phyloP scores from a whole-genome alignment of 2,797 vertebrate genomes.

The Kryptolebias ocellatus region DNA sequence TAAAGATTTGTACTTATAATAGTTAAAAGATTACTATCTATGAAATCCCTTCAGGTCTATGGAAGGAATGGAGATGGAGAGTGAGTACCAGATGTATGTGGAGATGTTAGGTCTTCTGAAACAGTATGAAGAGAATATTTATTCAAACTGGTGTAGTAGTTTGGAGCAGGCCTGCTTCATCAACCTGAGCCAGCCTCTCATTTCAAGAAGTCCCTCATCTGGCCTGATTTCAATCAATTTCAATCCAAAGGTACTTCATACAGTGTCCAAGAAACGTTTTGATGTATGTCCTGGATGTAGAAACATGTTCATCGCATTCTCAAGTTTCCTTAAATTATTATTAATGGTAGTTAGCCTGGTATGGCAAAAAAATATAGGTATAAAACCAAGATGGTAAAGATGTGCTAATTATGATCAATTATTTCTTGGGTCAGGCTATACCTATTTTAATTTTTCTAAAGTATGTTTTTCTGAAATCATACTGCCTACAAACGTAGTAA shows the following conservation, averaged over 20 bases:
- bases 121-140: constrained; percentile 78
- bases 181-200: constrained; percentile 84
- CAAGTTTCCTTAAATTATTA: too few relatives aligned
- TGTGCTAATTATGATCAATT: not conserved
- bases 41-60: constrained; percentile 59
- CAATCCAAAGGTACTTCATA: constrained; percentile 78
- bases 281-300: not conserved
- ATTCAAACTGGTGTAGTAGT: constrained; percentile 79
- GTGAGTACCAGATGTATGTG: constrained; percentile 77
- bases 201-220: constrained; percentile 74
- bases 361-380: too few relatives aligned
- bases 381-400: too few relatives aligned
- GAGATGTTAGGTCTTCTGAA: constrained; percentile 82
- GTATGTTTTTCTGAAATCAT: constrained; percentile 1
- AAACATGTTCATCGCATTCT: too few relatives aligned
- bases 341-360: too few relatives aligned
- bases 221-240: constrained; percentile 86
- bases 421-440: not conserved
- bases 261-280: not conserved
- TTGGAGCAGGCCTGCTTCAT: constrained; percentile 82
- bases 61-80: constrained; percentile 65
- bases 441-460: not conserved
- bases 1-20: not conserved
- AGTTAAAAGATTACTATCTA: not conserved
- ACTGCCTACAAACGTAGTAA: too few relatives aligned